Evolutionary conservation across 2,113 vertebrate genomes (phyloP).

Genomic region (Paramisgurnus dabryanus): DNA sequence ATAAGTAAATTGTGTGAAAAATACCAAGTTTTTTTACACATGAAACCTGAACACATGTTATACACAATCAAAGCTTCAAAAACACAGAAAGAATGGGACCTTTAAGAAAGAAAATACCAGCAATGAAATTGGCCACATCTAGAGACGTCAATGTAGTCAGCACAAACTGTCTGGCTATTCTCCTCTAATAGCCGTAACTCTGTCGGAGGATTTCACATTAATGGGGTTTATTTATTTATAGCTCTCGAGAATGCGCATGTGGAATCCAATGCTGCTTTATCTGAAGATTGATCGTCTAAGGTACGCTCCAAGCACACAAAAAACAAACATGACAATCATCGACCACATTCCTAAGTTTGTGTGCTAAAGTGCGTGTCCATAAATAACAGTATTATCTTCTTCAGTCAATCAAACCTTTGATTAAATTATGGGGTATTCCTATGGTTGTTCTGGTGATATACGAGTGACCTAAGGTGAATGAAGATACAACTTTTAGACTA

Average conservation of each 20-base stretch:
- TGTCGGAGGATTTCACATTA: constrained; percentile 20
- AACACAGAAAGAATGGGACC: no score
- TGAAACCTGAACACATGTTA: no score
- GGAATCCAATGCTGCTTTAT: constrained; percentile 28
- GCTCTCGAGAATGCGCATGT: neutral
- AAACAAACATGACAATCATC: constrained; percentile 2
- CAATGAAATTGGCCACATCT: neutral
- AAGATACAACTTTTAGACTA: constrained; percentile 32
- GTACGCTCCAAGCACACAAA: neutral
- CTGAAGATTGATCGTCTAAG: neutral
- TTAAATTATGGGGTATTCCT: constrained; percentile 1
- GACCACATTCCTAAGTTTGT: neutral
- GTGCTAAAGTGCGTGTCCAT: neutral
- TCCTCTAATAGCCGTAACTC: neutral
- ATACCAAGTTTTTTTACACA: no score
- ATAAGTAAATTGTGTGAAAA: no score
- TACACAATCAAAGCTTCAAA: no score
- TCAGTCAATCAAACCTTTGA: neutral
- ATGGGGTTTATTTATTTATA: constrained; percentile 26
- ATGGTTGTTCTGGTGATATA: constrained; percentile 17
- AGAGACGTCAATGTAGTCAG: neutral
- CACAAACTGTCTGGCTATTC: neutral
- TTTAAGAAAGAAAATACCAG: neutral
- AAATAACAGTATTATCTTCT: constrained; percentile 30
- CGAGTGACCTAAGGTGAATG: constrained; percentile 6